A percentile compares a stretch with the other conserved stretches of the same genome.
Conservation (phyloP, 92 coral and sea anemone genomes). For the Bergia puertoricense region DNA sequence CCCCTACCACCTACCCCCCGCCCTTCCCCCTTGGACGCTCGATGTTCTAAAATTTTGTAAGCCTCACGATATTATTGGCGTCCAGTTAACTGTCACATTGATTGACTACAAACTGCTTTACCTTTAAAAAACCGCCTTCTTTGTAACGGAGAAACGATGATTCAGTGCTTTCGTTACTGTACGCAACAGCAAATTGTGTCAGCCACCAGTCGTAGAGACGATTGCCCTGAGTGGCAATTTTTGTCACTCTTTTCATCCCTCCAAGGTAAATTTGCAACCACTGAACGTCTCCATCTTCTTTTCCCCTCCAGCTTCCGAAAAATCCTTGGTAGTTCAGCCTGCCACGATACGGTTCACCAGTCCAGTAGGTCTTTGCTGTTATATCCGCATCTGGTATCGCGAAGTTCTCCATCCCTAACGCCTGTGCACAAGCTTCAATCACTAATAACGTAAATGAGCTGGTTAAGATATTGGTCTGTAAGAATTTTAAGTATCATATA, state of each 20-base stretch:
- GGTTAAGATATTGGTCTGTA: background rate
- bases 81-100: too few relatives aligned
- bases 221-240: slow-evolving; percentile 30
- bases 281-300: background rate
- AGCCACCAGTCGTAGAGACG: slow-evolving; percentile 32
- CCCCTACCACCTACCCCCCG: too few relatives aligned
- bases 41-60: too few relatives aligned
- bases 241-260: slow-evolving; percentile 8
- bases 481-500: too few relatives aligned
- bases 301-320: slow-evolving; percentile 37
- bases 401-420: slow-evolving; percentile 23
- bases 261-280: slow-evolving; percentile 17
- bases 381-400: slow-evolving; percentile 18
- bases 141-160: background rate
- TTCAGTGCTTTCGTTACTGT: slow-evolving; percentile 17
- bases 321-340: slow-evolving; percentile 23
- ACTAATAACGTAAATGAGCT: background rate
- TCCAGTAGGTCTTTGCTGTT: slow-evolving; percentile 24
- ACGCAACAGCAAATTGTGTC: slow-evolving; percentile 14
- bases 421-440: slow-evolving; percentile 12
- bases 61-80: too few relatives aligned
- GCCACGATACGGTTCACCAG: slow-evolving; percentile 24
- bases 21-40: too few relatives aligned
- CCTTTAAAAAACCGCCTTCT: slow-evolving; percentile 10
- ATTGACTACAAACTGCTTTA: background rate